phyloP scores from a whole-genome alignment of 2,797 vertebrate genomes.

The Zalophus californianus region DNA sequence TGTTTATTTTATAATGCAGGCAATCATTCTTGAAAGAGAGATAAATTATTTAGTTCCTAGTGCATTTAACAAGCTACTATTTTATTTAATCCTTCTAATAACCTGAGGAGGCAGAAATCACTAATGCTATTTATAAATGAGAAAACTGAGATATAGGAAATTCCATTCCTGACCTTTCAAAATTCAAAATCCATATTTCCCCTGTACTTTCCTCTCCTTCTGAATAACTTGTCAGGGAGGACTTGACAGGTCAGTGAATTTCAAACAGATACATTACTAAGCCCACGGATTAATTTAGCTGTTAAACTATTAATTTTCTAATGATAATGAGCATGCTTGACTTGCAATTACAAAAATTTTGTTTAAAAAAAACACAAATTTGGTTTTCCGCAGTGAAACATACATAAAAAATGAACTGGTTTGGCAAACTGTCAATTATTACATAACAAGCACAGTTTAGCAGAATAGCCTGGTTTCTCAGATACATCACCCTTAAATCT shows the following conservation, averaged over 20 bases:
- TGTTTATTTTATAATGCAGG: constrained; percentile 35
- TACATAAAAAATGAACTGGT: neutral
- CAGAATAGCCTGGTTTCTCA: neutral
- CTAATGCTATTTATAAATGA: constrained; percentile 20
- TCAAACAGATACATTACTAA: neutral
- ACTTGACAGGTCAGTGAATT: neutral
- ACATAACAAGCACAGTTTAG: neutral
- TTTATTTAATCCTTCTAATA: constrained; percentile 55
- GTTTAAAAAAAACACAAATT: neutral
- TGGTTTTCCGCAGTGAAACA: neutral
- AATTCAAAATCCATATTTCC: neutral
- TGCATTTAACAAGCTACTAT: constrained; percentile 26
- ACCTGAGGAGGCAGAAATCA: neutral
- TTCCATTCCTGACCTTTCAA: neutral
- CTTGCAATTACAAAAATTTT: neutral
- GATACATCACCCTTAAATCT: neutral
- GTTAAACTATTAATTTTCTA: neutral
- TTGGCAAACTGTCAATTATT: neutral
- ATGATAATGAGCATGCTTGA: neutral
- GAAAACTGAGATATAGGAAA: neutral
- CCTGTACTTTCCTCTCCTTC: neutral
- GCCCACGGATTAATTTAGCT: neutral
- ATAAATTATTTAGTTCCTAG: constrained; percentile 35
- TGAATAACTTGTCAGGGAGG: neutral
- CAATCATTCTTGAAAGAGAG: neutral